These are phyloP conservation scores for Pinna nobilis DNA, from an alignment of 1,140 invertebrate species.

Conservation along the genomic window DNA sequence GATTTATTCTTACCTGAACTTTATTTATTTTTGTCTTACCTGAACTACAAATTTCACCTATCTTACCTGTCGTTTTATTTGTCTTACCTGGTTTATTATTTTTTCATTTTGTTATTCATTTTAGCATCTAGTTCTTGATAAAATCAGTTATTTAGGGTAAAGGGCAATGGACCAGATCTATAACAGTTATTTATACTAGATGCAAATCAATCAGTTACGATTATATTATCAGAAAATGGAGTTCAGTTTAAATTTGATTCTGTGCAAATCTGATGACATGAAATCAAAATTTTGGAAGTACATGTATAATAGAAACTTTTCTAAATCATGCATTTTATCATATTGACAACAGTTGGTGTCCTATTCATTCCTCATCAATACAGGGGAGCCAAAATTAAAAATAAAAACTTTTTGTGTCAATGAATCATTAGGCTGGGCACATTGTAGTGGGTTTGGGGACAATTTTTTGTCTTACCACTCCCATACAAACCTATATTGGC, in stretches of 20 bases:
- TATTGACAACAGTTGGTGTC: not conserved
- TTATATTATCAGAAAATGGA: not conserved
- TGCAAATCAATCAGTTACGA: too few species aligned
- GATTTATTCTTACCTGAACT: conserved; percentile 16
- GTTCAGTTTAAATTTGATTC: not conserved
- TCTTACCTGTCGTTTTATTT: conserved; percentile 3
- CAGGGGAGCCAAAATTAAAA: not conserved
- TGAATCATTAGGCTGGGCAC: not conserved
- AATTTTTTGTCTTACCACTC: conserved; percentile 48
- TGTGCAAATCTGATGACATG: not conserved
- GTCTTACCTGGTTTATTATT: conserved; percentile 26
- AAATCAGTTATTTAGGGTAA: too few species aligned
- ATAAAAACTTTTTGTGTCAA: not conserved
- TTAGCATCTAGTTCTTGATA: too few species aligned
- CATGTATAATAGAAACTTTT: conserved; percentile 3
- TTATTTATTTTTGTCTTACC: conserved; percentile 37
- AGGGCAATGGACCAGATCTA: too few species aligned
- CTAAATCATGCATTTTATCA: not conserved
- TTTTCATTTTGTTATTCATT: too few species aligned
- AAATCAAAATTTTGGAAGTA: not conserved
- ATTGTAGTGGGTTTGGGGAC: conserved; percentile 34
- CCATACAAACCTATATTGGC: conserved; percentile 51
- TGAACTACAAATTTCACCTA: conserved; percentile 17
- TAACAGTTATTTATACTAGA: too few species aligned
- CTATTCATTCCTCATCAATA: too few species aligned